Evolutionary conservation across 2,888 invertebrate genomes (phyloP).

Genomic region (Amiota mariae): DNA sequence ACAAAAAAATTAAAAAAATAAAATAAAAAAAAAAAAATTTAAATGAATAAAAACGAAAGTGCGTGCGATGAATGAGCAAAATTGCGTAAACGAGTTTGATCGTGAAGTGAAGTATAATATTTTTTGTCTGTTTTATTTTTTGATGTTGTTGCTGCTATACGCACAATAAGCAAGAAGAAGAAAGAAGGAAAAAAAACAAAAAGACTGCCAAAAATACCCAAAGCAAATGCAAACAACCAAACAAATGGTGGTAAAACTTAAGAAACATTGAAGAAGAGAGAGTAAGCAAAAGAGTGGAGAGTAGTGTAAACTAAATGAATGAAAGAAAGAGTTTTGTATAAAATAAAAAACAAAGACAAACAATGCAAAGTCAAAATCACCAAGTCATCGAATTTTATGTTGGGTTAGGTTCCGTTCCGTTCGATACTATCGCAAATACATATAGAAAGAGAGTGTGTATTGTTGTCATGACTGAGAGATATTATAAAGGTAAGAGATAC

Average conservation of each 20-base stretch:
- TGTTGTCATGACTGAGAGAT: too few species aligned
- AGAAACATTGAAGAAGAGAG: neutral
- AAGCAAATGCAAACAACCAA: neutral
- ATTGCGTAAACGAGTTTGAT: conserved; percentile 56
- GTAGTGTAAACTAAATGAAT: neutral
- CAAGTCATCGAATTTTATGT: conserved; percentile 53
- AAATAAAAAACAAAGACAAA: conserved; percentile 37
- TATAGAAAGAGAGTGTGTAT: too few species aligned
- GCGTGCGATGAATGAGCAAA: conserved; percentile 59
- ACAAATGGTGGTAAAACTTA: neutral
- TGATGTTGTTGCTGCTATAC: conserved; percentile 7
- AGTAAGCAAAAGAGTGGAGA: neutral
- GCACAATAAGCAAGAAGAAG: conserved; percentile 5
- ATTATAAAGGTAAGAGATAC: too few species aligned
- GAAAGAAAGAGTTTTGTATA: conserved; percentile 21
- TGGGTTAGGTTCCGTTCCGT: conserved; percentile 59
- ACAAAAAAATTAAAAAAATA: conserved; percentile 7
- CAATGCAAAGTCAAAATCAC: conserved; percentile 36
- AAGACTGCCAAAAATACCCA: conserved; percentile 51
- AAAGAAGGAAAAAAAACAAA: conserved; percentile 12
- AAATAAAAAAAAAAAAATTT: too few species aligned
- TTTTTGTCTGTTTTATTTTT: conserved; percentile 29
- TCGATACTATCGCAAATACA: too few species aligned
- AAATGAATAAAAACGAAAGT: conserved; percentile 53
- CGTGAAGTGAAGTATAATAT: conserved; percentile 44